Evolutionary conservation across 35 echinoderm and acorn worm species (phyloP).

Genomic region (Lytechinus pictus): DNA sequence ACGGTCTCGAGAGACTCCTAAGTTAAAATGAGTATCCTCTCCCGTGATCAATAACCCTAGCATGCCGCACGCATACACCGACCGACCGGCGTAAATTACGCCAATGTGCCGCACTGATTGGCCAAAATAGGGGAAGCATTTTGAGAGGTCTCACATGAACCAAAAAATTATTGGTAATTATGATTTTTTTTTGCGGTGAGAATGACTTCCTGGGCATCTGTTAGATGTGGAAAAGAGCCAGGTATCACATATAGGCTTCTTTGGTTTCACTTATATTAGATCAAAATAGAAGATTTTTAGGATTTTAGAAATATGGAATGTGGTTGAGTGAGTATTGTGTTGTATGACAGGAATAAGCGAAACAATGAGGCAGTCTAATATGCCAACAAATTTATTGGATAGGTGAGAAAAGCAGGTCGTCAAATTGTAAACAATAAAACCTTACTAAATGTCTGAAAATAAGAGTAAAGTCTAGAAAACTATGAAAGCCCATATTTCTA

Average conservation of each 20-base stretch:
- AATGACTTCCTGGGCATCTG: not conserved
- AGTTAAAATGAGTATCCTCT: not conserved
- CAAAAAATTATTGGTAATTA: constrained; percentile 6
- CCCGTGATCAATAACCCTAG: constrained; percentile 36
- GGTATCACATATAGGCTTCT: not conserved
- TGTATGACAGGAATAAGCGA: not conserved
- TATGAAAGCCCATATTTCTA: too few species aligned
- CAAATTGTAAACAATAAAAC: not conserved
- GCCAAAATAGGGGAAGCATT: constrained; percentile 8
- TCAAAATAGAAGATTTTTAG: not conserved
- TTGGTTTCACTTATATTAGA: not conserved
- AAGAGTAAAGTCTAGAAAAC: not conserved
- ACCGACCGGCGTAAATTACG: not conserved
- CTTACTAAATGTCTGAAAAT: not conserved
- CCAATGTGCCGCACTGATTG: constrained; percentile 8
- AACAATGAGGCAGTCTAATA: not conserved
- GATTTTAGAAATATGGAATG: not conserved
- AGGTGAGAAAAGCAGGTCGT: not conserved
- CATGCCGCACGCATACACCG: not conserved
- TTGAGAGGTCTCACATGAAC: not conserved
- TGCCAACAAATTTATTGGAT: not conserved
- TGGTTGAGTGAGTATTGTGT: not conserved
- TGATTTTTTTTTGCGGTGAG: not conserved
- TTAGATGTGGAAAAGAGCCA: not conserved
- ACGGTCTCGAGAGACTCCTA: constrained; percentile 20